phyloP scores from a whole-genome alignment of 2,797 vertebrate species.

The Ptychobarbus kaznakovi region DNA sequence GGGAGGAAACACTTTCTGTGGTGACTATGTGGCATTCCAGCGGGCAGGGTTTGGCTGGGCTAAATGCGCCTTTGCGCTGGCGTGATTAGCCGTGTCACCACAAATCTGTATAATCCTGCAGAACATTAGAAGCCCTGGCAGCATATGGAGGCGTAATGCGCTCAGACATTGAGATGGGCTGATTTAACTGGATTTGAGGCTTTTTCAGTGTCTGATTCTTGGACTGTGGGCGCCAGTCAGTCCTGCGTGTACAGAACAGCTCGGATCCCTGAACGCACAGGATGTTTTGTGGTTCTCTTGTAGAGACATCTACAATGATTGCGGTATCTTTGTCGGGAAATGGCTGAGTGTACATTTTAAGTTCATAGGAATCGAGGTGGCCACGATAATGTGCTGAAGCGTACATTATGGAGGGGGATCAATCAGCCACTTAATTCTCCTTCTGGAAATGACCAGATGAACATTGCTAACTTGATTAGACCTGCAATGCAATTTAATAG shows the following conservation, averaged over 20 bases:
- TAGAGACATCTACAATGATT: conserved; percentile 34
- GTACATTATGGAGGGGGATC: conserved; percentile 42
- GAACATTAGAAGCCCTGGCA: conserved; percentile 29
- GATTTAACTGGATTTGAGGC: conserved; percentile 37
- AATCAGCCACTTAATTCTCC: conserved; percentile 57
- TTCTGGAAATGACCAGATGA: conserved; percentile 51
- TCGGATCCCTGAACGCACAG: neutral
- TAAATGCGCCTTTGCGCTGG: conserved; percentile 17
- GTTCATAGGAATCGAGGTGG: conserved; percentile 34
- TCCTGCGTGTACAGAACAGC: neutral
- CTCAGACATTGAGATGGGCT: conserved; percentile 39
- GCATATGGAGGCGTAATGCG: conserved; percentile 32
- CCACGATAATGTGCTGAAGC: conserved; percentile 36
- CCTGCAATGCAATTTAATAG: conserved; percentile 60
- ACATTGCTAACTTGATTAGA: conserved; percentile 62
- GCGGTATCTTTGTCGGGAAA: conserved; percentile 7
- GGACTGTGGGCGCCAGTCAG: neutral
- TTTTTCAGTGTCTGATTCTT: conserved; percentile 26
- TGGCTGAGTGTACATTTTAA: conserved; percentile 37
- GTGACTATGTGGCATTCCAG: neutral
- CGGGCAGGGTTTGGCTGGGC: neutral
- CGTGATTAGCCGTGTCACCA: conserved; percentile 48
- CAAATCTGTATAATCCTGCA: conserved; percentile 46
- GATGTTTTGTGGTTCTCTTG: conserved; percentile 11
- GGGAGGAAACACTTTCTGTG: conserved; percentile 23